Evolutionary conservation across 2,888 invertebrate species (phyloP).

Genomic region (Ariolimax columbianus): DNA sequence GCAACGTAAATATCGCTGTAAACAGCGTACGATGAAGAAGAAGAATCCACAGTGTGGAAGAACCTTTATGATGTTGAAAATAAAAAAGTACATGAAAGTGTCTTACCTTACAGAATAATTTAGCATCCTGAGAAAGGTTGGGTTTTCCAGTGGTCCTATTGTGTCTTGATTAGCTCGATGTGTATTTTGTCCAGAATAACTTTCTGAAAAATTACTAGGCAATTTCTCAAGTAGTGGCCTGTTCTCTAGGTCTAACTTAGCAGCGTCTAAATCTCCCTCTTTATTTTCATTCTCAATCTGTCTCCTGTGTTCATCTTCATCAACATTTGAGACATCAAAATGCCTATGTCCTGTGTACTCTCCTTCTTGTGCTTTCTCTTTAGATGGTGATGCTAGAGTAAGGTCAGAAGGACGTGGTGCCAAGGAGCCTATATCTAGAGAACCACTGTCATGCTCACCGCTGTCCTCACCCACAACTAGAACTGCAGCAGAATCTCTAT

Average conservation of each 20-base stretch:
- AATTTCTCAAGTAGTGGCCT: slow-evolving; percentile 31
- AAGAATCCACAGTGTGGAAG: too few species aligned
- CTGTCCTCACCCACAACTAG: slow-evolving; percentile 11
- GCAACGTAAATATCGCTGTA: too few species aligned
- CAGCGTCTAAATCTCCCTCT: not conserved
- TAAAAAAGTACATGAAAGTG: not conserved
- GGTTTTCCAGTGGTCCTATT: slow-evolving; percentile 47
- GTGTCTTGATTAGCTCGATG: slow-evolving; percentile 43
- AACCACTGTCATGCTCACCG: not conserved
- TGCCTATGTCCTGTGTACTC: slow-evolving; percentile 16
- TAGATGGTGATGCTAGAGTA: not conserved
- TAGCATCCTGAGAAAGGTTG: slow-evolving; percentile 33
- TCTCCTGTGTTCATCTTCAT: slow-evolving; percentile 33
- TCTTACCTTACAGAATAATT: slow-evolving; percentile 48
- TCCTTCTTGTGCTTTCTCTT: slow-evolving; percentile 27
- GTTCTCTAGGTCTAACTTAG: slow-evolving; percentile 9
- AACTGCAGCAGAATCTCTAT: slow-evolving; percentile 26
- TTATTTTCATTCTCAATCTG: slow-evolving; percentile 24
- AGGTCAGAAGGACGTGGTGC: slow-evolving; percentile 23
- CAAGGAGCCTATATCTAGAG: not conserved
- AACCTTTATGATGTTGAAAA: too few species aligned
- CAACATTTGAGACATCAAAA: slow-evolving; percentile 36
- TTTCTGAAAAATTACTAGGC: slow-evolving; percentile 14
- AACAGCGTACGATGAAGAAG: too few species aligned
- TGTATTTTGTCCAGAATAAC: slow-evolving; percentile 33